Percentiles rank a stretch among this genome's conserved stretches.
These are phyloP conservation scores for Callosobruchus maculatus DNA, from an alignment of 2,888 invertebrate genomes.

Conservation along the genomic window DNA sequence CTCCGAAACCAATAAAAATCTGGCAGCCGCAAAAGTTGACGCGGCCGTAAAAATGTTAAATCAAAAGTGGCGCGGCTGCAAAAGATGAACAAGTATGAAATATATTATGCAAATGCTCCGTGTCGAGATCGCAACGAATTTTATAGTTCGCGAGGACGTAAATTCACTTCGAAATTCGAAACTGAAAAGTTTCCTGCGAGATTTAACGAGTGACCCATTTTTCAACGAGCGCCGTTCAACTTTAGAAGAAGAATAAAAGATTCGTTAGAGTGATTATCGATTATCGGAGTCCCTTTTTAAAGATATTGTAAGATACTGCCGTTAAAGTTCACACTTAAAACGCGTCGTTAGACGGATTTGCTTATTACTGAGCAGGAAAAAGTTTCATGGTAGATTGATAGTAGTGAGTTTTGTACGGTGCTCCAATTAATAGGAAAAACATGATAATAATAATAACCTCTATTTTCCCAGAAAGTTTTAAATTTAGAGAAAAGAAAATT, in stretches of 20 bases:
- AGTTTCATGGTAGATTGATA: too few species aligned
- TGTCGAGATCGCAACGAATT: neutral
- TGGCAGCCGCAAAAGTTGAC: neutral
- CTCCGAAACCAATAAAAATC: neutral
- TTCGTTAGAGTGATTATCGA: neutral
- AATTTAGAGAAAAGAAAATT: too few species aligned
- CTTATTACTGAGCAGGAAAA: too few species aligned
- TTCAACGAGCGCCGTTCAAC: neutral
- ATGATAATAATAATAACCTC: too few species aligned
- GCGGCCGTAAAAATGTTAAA: neutral
- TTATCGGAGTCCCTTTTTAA: neutral
- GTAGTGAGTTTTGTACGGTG: too few species aligned
- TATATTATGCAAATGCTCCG: neutral
- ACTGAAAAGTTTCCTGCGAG: neutral
- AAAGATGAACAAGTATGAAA: neutral
- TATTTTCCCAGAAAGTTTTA: too few species aligned
- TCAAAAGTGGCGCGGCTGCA: too few species aligned
- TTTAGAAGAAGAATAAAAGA: neutral
- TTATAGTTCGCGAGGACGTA: neutral
- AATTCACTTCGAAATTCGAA: neutral
- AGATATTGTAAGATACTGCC: too few species aligned
- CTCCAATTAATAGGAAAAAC: too few species aligned
- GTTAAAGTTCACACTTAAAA: too few species aligned
- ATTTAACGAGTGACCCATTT: constrained; percentile 1
- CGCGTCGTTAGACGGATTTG: too few species aligned